phyloP scores from a whole-genome alignment of 2,113 vertebrate genomes.

The Podiceps cristatus region DNA sequence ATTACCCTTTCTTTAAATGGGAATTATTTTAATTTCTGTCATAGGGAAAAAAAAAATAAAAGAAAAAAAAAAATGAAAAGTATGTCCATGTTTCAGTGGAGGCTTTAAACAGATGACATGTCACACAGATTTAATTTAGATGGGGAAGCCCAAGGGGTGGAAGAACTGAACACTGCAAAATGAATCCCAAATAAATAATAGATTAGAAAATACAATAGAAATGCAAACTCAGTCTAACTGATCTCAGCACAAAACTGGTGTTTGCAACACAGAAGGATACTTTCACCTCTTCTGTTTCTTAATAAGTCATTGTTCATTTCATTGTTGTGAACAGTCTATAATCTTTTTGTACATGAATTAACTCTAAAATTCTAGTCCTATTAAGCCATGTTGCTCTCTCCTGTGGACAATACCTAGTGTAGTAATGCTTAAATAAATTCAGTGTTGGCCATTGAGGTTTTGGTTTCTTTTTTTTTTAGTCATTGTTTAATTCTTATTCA shows the following conservation, averaged over 20 bases:
- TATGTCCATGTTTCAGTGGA: background rate
- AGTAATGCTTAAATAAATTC: background rate
- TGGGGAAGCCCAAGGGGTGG: slow-evolving; percentile 44
- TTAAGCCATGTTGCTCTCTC: background rate
- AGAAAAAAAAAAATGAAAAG: too few relatives aligned
- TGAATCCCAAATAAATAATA: slow-evolving; percentile 60
- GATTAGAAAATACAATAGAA: slow-evolving; percentile 56
- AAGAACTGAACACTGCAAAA: slow-evolving; percentile 40
- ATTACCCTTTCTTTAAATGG: slow-evolving; percentile 30
- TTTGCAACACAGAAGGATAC: background rate
- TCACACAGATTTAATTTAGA: slow-evolving; percentile 40
- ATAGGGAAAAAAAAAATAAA: background rate
- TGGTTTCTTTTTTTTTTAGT: background rate
- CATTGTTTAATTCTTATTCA: background rate
- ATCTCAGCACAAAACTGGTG: slow-evolving; percentile 16
- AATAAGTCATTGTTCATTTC: background rate
- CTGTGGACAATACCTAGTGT: background rate
- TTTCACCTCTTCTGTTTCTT: slow-evolving; percentile 11
- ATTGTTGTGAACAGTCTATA: background rate
- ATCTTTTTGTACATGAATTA: background rate
- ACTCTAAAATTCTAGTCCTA: background rate
- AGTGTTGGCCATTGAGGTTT: background rate
- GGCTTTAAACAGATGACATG: slow-evolving; percentile 27
- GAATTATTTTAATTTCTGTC: slow-evolving; percentile 49
- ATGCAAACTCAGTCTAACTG: slow-evolving; percentile 25